Evolutionary conservation across 2,888 invertebrate genomes (phyloP).

Genomic region (Rhingia rostrata): DNA sequence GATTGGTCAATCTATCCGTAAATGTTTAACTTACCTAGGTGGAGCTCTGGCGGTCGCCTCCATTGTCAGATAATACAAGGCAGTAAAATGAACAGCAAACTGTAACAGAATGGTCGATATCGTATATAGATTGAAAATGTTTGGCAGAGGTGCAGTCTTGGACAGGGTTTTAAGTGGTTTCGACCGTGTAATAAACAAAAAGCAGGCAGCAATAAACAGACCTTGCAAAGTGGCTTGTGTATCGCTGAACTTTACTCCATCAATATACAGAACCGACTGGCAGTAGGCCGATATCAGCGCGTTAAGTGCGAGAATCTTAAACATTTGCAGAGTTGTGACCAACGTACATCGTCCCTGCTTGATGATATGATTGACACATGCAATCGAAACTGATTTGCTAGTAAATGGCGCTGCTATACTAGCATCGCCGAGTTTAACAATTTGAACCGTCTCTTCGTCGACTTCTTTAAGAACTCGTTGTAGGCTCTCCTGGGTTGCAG

Average conservation of each 20-base stretch:
- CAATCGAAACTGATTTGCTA: conserved; percentile 96
- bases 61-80: conserved; percentile 94
- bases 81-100: conserved; percentile 96
- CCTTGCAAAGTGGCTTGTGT: conserved; percentile 99
- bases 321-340: conserved; percentile 99
- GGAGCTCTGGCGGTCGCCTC: conserved; percentile 90
- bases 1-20: background rate
- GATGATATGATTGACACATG: conserved; percentile 98
- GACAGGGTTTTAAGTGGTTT: conserved; percentile 98
- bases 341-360: conserved; percentile 99
- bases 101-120: conserved; percentile 96
- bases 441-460: conserved; percentile 93
- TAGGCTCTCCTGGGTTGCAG: conserved; percentile 79
- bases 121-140: conserved; percentile 99
- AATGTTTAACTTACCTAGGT: conserved; percentile 84
- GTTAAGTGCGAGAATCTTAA: conserved; percentile 99
- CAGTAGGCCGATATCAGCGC: conserved; percentile 99
- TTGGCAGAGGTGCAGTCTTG: conserved; percentile 96
- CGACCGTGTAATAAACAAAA: conserved; percentile 98
- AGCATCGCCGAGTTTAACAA: conserved; percentile 98
- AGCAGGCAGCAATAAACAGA: conserved; percentile 96
- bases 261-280: conserved; percentile 98
- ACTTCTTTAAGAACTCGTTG: conserved; percentile 89
- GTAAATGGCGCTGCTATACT: conserved; percentile 99
- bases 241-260: conserved; percentile 98